These are phyloP conservation scores for Pelosia muscerda DNA, from an alignment of 2,888 invertebrate genomes.

Conservation along the genomic window DNA sequence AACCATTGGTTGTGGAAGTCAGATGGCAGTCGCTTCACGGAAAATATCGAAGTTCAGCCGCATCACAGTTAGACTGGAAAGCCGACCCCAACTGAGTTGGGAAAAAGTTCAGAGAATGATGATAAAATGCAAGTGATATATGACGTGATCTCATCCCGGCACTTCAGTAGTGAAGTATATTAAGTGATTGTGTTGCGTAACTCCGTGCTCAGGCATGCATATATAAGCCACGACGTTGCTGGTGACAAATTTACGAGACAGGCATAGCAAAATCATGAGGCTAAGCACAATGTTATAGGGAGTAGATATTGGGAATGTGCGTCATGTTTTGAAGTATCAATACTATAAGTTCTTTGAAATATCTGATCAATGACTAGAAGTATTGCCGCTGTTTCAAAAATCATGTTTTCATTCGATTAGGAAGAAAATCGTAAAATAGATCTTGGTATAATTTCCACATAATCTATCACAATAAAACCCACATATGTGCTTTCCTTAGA, in stretches of 20 bases:
- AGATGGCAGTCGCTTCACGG: too few species aligned
- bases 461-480: not conserved
- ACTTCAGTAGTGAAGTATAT: constrained; percentile 32
- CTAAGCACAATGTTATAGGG: not conserved
- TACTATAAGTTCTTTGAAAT: too few species aligned
- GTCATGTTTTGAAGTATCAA: not conserved
- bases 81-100: too few species aligned
- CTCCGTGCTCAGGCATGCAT: constrained; percentile 37
- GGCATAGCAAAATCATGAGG: constrained; percentile 37
- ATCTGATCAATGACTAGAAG: not conserved
- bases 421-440: not conserved
- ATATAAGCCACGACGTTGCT: constrained; percentile 32
- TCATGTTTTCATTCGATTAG: not conserved
- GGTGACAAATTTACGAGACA: constrained; percentile 44
- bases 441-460: too few species aligned
- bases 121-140: too few species aligned
- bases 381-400: not conserved
- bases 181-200: constrained; percentile 42
- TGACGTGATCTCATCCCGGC: constrained; percentile 19
- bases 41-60: too few species aligned
- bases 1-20: too few species aligned
- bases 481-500: not conserved
- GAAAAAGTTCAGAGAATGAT: too few species aligned
- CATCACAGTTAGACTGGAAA: too few species aligned
- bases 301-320: constrained; percentile 6